Evolutionary conservation across 1,140 invertebrate species (phyloP).

Genomic region (Drosophila athabasca): DNA sequence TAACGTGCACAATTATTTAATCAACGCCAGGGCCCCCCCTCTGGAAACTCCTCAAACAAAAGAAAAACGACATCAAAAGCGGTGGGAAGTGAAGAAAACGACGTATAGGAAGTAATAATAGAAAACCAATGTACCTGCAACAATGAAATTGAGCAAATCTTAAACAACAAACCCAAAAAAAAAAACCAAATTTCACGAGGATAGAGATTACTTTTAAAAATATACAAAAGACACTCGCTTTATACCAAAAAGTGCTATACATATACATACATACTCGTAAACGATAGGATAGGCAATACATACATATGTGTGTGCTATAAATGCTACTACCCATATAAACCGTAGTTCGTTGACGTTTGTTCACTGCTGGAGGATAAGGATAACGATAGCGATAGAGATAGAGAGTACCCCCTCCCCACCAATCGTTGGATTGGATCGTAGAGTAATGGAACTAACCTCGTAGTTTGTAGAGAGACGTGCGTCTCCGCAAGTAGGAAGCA

Average conservation of each 20-base stretch:
- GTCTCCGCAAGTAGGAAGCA: constrained; percentile 69
- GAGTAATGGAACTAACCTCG: constrained; percentile 75
- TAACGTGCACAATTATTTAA: constrained; percentile 75
- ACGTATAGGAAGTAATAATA: constrained; percentile 35
- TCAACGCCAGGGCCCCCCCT: constrained; percentile 54
- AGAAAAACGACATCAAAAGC: constrained; percentile 43
- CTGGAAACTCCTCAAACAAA: constrained; percentile 59
- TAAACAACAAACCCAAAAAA: constrained; percentile 33
- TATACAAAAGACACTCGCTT: constrained; percentile 64
- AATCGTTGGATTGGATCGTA: constrained; percentile 28
- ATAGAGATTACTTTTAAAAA: constrained; percentile 75
- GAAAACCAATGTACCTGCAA: constrained; percentile 77
- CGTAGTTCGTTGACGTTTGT: constrained; percentile 73
- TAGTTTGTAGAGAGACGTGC: constrained; percentile 70
- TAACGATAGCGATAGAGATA: no score
- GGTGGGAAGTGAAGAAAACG: no score
- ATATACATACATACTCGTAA: constrained; percentile 30
- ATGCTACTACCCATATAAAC: constrained; percentile 40
- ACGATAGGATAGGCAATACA: constrained; percentile 17
- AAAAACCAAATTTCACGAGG: constrained; percentile 28
- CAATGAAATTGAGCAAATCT: constrained; percentile 73
- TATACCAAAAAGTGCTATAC: constrained; percentile 60
- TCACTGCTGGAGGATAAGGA: constrained; percentile 45
- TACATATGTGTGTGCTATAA: constrained; percentile 19
- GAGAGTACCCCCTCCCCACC: constrained; percentile 12